Conservation (phyloP, 2,888 invertebrate genomes). For the Lutraria lutraria region DNA sequence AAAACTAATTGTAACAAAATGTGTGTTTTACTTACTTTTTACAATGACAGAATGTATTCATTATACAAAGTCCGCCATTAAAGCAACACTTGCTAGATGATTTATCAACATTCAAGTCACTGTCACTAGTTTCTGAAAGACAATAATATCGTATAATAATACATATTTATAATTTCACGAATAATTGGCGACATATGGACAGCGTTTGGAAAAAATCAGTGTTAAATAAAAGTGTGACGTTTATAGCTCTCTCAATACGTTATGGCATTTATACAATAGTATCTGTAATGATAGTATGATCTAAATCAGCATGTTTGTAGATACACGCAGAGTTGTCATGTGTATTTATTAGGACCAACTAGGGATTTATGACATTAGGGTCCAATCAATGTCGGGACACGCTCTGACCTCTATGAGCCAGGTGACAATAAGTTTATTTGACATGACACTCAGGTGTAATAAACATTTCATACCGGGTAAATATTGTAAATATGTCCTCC, state of each 20-base stretch:
- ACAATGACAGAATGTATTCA: constrained; percentile 72
- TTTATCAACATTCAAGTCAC: not conserved
- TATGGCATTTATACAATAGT: constrained; percentile 2
- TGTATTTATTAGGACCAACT: not conserved
- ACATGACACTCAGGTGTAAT: not conserved
- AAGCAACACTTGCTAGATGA: constrained; percentile 51
- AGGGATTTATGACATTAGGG: not conserved
- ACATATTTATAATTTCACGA: not conserved
- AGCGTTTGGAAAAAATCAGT: too few relatives aligned
- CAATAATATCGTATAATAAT: not conserved
- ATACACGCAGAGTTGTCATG: not conserved
- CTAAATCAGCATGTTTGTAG: not conserved
- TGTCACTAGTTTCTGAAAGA: constrained; percentile 15
- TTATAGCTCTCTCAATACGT: not conserved
- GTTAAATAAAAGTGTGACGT: too few relatives aligned
- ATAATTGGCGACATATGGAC: too few relatives aligned
- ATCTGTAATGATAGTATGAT: not conserved
- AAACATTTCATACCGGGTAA: not conserved
- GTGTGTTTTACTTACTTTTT: constrained; percentile 55
- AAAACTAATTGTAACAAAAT: not conserved
- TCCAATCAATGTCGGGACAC: not conserved
- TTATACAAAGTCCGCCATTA: constrained; percentile 69
- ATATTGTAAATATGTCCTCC: not conserved
- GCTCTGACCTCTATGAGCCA: not conserved
- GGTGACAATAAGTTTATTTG: constrained; percentile 4